Evolutionary conservation across 1,140 invertebrate genomes (phyloP), one percentile per base, ranked within the genome.

Genomic region (Campoletis sonorensis): DNA sequence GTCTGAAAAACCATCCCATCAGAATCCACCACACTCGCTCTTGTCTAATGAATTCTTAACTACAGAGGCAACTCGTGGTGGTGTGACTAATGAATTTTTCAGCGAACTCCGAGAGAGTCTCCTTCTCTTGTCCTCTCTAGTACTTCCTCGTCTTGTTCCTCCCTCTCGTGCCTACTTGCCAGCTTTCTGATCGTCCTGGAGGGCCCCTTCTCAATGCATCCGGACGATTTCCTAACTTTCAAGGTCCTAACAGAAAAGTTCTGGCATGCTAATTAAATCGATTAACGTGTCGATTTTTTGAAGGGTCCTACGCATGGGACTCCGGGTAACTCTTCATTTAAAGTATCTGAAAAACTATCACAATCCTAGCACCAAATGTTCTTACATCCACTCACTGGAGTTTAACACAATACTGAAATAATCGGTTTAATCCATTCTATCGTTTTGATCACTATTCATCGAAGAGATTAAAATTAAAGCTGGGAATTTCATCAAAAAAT

Each of bases 81-180:
- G 61, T 64, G 61, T 72, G 37, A 72, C 70, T 72, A 72, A 72
- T 72, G 37, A 45, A 72, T 72, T 72, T 72, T 72, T 72, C 70
- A 72, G 37, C 26, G 37, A 72, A 49, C 33, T 11, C n/a, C 21
- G 10, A 23, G 61, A n/a, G 54, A 27, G 23, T 0, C 23, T 13
- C 13, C 54, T 58, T n/a, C 54, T 0, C 18, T n/a, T n/a, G 54
- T 21, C 21, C 21, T n/a, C 18, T 64, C 4, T 26, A 5, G 21
- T 64, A 10, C 21, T 64, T 64, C 2, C 61, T 10, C 23, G 23
- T 15, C 61, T 70, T 33, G 68, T 33, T 45, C 40, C 68, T 18
- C 18, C 27, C 7, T 54, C 51, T 54, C 51, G 11, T 54, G 51
- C 51, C 51, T 54, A 8, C 51, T 54, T 54, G 10, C 51, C 16